Base-by-base conservation (phyloP, 2,113 vertebrate genomes). In the Ibidorhyncha struthersii region DNA sequence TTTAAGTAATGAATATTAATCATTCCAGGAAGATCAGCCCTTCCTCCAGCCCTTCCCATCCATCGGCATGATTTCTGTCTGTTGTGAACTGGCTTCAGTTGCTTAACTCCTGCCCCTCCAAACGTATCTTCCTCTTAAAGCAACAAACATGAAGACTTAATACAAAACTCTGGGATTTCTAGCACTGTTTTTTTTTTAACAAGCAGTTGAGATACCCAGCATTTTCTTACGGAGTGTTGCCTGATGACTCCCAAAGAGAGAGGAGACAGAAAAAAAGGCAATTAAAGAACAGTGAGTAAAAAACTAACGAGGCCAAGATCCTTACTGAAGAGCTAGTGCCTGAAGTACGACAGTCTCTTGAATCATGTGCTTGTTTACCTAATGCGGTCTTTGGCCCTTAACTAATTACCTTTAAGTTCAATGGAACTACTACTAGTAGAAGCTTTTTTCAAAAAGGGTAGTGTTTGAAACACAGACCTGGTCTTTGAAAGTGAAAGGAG, bases 91-190 rank as follows among this genome's bases (percentile, higher is more conserved):
- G 7, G 6, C 32, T 41, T 15, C 43, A 19, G 41, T 26, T 41
- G 29, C 27, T 27, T 45, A 22, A 32, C 34, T 63, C 19, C 36
- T n/a, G 13, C 19, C 19, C 8, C 30, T 53, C n/a, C 63, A 21
- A 12, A 15, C 14, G 3, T 1, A 19, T 13, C 29, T 38, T 53
- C 36, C 65, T 32, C 50, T 25, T 20, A 17, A 0, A 0, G 66
- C 43, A 58, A 45, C 14, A 65, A 43, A 38, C 18, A 2, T 12
- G 23, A 40, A 52, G 13, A 3, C 10, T 10, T 52, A 20, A 14
- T 6, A 9, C 27, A 38, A 29, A 49, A 50, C 12, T 25, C 13
- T 3, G 17, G 14, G 9, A 23, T 62, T 78, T 55, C 41, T 21
- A 14, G 62, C 21, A 5, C 11, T n/a, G 3, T 26, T 13, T 77